A percentile compares a stretch with the other conserved stretches of the same genome.
Conservation (phyloP, 2,888 invertebrate species). For the Acleris holmiana region DNA sequence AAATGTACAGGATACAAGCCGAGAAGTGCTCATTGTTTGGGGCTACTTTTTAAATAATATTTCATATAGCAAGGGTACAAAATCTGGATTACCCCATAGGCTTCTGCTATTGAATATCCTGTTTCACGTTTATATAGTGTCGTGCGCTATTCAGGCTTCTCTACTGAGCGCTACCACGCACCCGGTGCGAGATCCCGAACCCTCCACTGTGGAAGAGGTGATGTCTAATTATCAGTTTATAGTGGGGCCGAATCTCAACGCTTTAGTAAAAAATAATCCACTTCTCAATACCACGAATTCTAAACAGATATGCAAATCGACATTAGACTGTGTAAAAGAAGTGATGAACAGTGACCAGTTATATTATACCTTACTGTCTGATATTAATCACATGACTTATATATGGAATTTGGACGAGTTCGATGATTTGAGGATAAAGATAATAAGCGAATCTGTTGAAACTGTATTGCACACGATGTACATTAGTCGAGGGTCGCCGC, state of each 20-base stretch:
- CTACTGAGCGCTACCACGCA: slow-evolving; percentile 48
- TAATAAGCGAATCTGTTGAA: slow-evolving; percentile 42
- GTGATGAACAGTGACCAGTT: slow-evolving; percentile 39
- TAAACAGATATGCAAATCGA: slow-evolving; percentile 40
- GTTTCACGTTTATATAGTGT: slow-evolving; percentile 47
- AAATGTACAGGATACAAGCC: slow-evolving; percentile 38
- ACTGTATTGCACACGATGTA: slow-evolving; percentile 45
- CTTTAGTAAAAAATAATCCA: slow-evolving; percentile 11
- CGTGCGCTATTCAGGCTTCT: slow-evolving; percentile 49
- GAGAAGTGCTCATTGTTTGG: slow-evolving; percentile 47
- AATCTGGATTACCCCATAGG: slow-evolving; percentile 42
- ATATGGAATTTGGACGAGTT: slow-evolving; percentile 44
- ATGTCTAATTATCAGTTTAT: slow-evolving; percentile 34
- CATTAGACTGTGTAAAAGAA: slow-evolving; percentile 45
- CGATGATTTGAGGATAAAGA: slow-evolving; percentile 44
- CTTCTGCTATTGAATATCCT: slow-evolving; percentile 47
- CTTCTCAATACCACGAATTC: slow-evolving; percentile 1
- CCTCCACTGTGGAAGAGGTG: slow-evolving; percentile 41
- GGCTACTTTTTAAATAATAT: slow-evolving; percentile 53
- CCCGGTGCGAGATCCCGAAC: slow-evolving; percentile 47
- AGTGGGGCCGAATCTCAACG: slow-evolving; percentile 15
- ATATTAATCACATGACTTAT: slow-evolving; percentile 39
- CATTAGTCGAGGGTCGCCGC: slow-evolving; percentile 52
- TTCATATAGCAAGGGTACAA: slow-evolving; percentile 37
- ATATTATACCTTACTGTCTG: slow-evolving; percentile 46